Base-by-base conservation (phyloP, 1,140 invertebrate genomes). In the Paralvinella palmiformis region DNA sequence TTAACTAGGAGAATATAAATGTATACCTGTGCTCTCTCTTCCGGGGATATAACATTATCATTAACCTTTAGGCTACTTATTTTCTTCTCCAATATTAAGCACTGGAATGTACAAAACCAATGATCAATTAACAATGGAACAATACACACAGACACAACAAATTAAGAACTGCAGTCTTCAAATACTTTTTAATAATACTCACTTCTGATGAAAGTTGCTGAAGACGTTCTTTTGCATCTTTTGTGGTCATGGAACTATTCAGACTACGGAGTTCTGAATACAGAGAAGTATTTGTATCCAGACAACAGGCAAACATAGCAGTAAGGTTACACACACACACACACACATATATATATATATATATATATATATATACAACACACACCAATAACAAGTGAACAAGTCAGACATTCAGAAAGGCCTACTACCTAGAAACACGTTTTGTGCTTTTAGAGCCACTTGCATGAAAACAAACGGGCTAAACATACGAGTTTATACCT, bases 201-300 rank as follows among this genome's bases (percentile, higher is more conserved):
- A 41, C 37, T n/a, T 41, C 37, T 41, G 10, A n/a, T n/a, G 37
- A 13, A n/a, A n/a, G 10, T 58, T 72, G 65, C 44, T 73, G 65
- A 6, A 77, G 59, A 33, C 64, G 69, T 0, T 33, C 37, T 59
- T 74, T 68, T 29, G 75, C 35, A 45, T 71, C 37, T 41, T 69
- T 66, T 56, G 71, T 73, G 22, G 74, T 70, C 44, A 76, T 59
- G 13, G 69, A 50, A 56, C 68, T 73, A 33, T 69, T 73, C 3
- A 73, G 66, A 7, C 48, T 56, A 56, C 66, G 70, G 7, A 77
- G 52, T 57, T 76, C 75, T 72, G 63, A 6, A 70, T 67, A 27
- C 52, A 29, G 36, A 10, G 7, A 48, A 17, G 13, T 22, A 17
- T 27, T 17, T n/a, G 10, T 44, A n/a, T 10, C 10, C 37, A 44